These are phyloP conservation scores for Laodelphax striatellus DNA, from an alignment of 1,140 invertebrate species.

Conservation along the genomic window DNA sequence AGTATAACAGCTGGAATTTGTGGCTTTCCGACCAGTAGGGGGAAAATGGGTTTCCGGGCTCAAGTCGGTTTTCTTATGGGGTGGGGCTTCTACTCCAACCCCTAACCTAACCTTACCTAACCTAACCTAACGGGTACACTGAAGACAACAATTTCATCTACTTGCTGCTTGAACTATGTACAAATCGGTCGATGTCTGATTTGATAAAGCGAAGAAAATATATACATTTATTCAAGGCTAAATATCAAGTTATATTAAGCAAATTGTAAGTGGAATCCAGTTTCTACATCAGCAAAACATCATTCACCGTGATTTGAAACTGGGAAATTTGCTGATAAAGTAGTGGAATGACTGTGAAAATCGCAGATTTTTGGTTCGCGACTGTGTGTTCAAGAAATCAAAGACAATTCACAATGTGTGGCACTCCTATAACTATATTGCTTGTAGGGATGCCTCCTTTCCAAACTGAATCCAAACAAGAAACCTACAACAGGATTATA, in stretches of 20 bases:
- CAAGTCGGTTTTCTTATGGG: too few relatives aligned
- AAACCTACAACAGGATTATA: slow-evolving; percentile 53
- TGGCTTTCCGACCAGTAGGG: too few relatives aligned
- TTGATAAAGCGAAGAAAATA: slow-evolving; percentile 45
- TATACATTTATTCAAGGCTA: slow-evolving; percentile 57
- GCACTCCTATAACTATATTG: slow-evolving; percentile 57
- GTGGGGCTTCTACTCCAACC: too few relatives aligned
- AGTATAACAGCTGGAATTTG: too few relatives aligned
- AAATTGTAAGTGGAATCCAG: slow-evolving; percentile 51
- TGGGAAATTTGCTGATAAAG: slow-evolving; percentile 65
- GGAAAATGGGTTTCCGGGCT: too few relatives aligned
- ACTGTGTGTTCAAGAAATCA: not conserved
- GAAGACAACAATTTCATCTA: slow-evolving; percentile 62
- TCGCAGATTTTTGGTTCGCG: slow-evolving; percentile 66
- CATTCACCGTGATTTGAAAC: slow-evolving; percentile 62
- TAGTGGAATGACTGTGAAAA: slow-evolving; percentile 57
- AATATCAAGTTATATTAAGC: slow-evolving; percentile 60
- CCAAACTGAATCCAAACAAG: slow-evolving; percentile 44
- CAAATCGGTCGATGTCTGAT: slow-evolving; percentile 32
- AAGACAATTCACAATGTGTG: slow-evolving; percentile 40
- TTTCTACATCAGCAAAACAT: slow-evolving; percentile 56
- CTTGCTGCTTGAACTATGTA: slow-evolving; percentile 60
- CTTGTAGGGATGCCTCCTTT: slow-evolving; percentile 59
- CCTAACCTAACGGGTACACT: too few relatives aligned
- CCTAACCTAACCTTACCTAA: too few relatives aligned